These are phyloP conservation scores for Phalanger gymnotis DNA, from an alignment of 2,797 vertebrate genomes.

Conservation along the genomic window DNA sequence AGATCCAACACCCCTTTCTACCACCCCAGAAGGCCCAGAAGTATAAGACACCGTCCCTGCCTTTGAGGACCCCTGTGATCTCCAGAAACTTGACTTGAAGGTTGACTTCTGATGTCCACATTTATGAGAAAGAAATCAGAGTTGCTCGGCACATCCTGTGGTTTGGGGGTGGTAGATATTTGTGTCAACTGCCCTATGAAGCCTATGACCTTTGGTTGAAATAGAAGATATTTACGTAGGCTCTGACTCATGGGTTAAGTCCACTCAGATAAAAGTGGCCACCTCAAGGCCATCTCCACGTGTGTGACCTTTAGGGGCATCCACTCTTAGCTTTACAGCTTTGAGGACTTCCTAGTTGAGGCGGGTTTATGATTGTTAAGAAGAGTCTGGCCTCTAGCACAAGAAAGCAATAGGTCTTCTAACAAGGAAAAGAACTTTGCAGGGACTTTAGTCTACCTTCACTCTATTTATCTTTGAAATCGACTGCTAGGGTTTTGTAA, in stretches of 20 bases:
- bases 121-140: not conserved
- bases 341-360: conserved; percentile 74
- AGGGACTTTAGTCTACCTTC: conserved; percentile 56
- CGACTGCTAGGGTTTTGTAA: conserved; percentile 60
- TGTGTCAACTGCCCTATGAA: conserved; percentile 19
- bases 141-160: fast-evolving
- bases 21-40: not conserved
- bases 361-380: conserved; percentile 67
- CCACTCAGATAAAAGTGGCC: conserved; percentile 64
- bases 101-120: not conserved
- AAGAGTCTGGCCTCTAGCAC: conserved; percentile 75
- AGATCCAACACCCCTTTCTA: not conserved
- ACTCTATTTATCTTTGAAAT: conserved; percentile 60
- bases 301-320: conserved; percentile 60
- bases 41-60: fast-evolving
- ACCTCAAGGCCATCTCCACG: conserved; percentile 73
- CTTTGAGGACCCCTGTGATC: not conserved
- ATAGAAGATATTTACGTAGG: conserved; percentile 57
- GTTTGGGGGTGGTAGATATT: not conserved
- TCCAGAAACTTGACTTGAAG: not conserved
- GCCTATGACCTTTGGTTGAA: conserved; percentile 69
- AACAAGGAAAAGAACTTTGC: conserved; percentile 2
- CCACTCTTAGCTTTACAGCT: conserved; percentile 48
- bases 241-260: conserved; percentile 55
- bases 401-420: conserved; percentile 52